Percentiles rank a stretch among this genome's conserved stretches.
Evolutionary conservation across 2,888 invertebrate genomes (phyloP).

Genomic region (Monoplex corrugatus): DNA sequence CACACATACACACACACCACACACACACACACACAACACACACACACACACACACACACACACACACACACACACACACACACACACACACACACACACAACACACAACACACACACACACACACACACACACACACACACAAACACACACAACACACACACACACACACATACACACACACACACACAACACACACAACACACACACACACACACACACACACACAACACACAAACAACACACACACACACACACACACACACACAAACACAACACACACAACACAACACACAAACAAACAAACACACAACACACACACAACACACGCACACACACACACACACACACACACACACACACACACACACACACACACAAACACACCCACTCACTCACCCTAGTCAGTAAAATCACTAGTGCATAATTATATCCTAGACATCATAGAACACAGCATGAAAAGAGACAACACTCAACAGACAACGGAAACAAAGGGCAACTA

Average conservation of each 20-base stretch:
- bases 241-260: not conserved
- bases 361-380: not conserved
- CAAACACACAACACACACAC: not conserved
- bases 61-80: not conserved
- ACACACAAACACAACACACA: not conserved
- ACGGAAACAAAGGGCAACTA: slow-evolving; percentile 61
- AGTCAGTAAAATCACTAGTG: no score
- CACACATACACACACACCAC: not conserved
- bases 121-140: not conserved
- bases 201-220: not conserved
- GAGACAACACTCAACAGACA: not conserved
- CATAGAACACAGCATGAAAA: no score
- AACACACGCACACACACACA: not conserved
- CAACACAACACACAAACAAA: not conserved
- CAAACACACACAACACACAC: no score
- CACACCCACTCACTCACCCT: not conserved
- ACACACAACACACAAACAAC: not conserved
- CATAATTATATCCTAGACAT: no score
- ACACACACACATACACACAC: not conserved
- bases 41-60: not conserved
- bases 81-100: not conserved
- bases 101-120: not conserved
- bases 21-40: not conserved
- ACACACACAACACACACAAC: not conserved
- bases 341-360: not conserved